phyloP scores from a whole-genome alignment of 2,113 vertebrate genomes.

The human (Homo sapiens) region GRCh38 chr7:10472001-10472500 shows the following conservation, averaged over 20 bases:
- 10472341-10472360: background rate
- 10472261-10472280: background rate
- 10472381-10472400: background rate
- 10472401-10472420: background rate
- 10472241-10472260: background rate
- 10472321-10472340: background rate
- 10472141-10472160: constrained; percentile 42
- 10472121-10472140: constrained; percentile 64
- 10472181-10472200: constrained; percentile 37
- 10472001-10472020: constrained; percentile 42
- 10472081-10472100: constrained; percentile 64
- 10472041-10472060: constrained; percentile 45
- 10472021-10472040: constrained; percentile 42
- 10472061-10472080: constrained; percentile 46
- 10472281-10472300: background rate
- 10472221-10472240: background rate
- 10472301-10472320: constrained; percentile 11
- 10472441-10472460: background rate
- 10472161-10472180: constrained; percentile 38
- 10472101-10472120: constrained; percentile 3
- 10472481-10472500: background rate
- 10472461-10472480: constrained; percentile 8
- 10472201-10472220: constrained; percentile 17
- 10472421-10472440: background rate
- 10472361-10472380: background rate